Base-by-base conservation (phyloP, 2,888 invertebrate genomes). In the Linnaemya tessellans region DNA sequence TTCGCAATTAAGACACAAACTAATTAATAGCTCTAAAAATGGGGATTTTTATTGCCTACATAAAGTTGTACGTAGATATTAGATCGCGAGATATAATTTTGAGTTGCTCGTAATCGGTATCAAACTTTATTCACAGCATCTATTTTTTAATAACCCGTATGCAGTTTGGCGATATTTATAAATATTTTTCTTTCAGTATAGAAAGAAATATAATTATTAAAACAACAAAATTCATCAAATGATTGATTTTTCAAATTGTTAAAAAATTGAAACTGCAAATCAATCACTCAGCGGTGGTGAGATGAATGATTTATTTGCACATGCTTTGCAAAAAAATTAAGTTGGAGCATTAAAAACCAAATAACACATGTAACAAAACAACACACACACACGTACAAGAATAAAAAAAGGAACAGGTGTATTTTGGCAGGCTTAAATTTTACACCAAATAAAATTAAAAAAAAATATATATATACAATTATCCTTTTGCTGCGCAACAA, bases 181-280 rank as follows among this genome's bases (percentile, higher is more conserved):
- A 30, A 3, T 2, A 30, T 30, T 30, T 30, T 30, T 38, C 38
- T 38, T 38, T 10, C 11, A 10, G 18, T 18, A 5, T 18, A 13
- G 13, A 22, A 22, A 13, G 13, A 22, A 22, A 54, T 54, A 22
- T 22, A 22, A 56, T 15, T 25, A 35, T 2, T 5, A n/a, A 41
- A 78, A 51, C 5, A 62, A n/a, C 5, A 62, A n/a, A 54, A 30
- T 60, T 46, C 25, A 65, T 56, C 67, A 43, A 13, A 80, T 80
- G 83, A 84, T 84, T 83, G 80, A 86, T 84, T 80, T 80, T 38
- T 11, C 49, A 68, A 30, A 35, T 71, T 75, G 62, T 67, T 7
- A 73, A 83, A 49, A 64, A 1, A 64, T 41, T 1, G 38, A 73
- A 80, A 73, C 74, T 77, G 74, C 80, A 84, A 78, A 86, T 86